Conservation (phyloP, 1,140 invertebrate species). For the Galleria mellonella region DNA sequence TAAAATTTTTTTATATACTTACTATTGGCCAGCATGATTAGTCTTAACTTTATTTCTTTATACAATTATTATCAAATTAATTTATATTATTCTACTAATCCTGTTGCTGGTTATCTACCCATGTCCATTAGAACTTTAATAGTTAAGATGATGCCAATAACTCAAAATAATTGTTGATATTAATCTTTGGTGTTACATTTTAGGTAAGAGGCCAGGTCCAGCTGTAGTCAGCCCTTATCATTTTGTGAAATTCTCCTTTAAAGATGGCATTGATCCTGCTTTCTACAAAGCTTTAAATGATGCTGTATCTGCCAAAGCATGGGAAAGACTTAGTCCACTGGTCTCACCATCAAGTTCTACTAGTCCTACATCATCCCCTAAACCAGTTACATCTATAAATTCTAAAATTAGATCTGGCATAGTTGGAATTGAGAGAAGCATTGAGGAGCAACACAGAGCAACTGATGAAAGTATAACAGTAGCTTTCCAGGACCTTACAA, state of each 20-base stretch:
- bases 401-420: conserved; percentile 91
- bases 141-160: too few relatives aligned
- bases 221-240: conserved; percentile 81
- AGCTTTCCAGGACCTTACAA: conserved; percentile 96
- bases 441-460: conserved; percentile 91
- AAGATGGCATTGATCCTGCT: conserved; percentile 84
- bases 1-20: too few relatives aligned
- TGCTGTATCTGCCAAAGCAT: conserved; percentile 76
- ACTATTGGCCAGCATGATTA: too few relatives aligned
- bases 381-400: conserved; percentile 44
- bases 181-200: conserved; percentile 26
- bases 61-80: too few relatives aligned
- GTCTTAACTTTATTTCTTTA: too few relatives aligned
- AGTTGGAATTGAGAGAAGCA: conserved; percentile 94
- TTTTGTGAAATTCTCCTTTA: conserved; percentile 91
- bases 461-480: conserved; percentile 93
- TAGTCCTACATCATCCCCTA: conserved; percentile 26
- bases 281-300: conserved; percentile 81
- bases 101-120: too few relatives aligned
- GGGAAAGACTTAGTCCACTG: conserved; percentile 72
- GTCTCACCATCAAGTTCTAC: conserved; percentile 27
- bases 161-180: too few relatives aligned
- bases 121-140: too few relatives aligned
- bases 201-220: conserved; percentile 84
- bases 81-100: too few relatives aligned